Percentiles rank a stretch among this genome's conserved stretches.
Conservation (phyloP, 2,797 vertebrate genomes). For the Fistularia tabacaria region DNA sequence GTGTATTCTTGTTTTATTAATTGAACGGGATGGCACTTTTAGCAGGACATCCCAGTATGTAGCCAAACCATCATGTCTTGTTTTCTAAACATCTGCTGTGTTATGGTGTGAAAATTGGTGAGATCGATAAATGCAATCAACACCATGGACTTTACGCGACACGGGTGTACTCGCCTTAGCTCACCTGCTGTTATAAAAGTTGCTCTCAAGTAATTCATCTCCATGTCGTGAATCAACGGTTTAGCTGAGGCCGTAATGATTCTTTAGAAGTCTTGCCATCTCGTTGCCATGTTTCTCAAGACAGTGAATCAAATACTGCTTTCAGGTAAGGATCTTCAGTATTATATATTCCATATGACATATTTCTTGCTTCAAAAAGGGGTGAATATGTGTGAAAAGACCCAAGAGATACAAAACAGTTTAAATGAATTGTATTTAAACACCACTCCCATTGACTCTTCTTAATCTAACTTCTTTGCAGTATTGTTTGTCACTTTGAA, state of each 20-base stretch:
- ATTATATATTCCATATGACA: no score
- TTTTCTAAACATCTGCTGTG: slow-evolving; percentile 1
- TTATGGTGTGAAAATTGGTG: background rate
- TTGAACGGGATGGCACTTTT: no score
- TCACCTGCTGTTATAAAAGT: slow-evolving; percentile 28
- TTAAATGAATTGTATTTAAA: no score
- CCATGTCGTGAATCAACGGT: slow-evolving; percentile 7
- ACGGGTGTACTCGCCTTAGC: background rate
- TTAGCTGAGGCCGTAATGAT: background rate
- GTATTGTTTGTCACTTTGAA: slow-evolving; percentile 27
- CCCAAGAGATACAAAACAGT: no score
- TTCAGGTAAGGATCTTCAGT: slow-evolving; percentile 57
- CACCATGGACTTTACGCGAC: slow-evolving; percentile 63
- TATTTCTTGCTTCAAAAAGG: no score
- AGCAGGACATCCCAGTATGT: no score
- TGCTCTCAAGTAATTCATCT: slow-evolving; percentile 9
- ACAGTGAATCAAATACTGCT: slow-evolving; percentile 59
- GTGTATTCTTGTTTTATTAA: no score
- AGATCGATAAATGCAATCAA: slow-evolving; percentile 25
- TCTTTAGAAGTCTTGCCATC: background rate
- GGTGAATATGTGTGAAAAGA: no score
- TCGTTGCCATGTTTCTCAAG: slow-evolving; percentile 19
- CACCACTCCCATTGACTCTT: no score
- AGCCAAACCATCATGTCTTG: background rate
- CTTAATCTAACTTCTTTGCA: slow-evolving; percentile 23